Evolutionary conservation across 2,888 invertebrate genomes (phyloP).

Genomic region (Nezara viridula): DNA sequence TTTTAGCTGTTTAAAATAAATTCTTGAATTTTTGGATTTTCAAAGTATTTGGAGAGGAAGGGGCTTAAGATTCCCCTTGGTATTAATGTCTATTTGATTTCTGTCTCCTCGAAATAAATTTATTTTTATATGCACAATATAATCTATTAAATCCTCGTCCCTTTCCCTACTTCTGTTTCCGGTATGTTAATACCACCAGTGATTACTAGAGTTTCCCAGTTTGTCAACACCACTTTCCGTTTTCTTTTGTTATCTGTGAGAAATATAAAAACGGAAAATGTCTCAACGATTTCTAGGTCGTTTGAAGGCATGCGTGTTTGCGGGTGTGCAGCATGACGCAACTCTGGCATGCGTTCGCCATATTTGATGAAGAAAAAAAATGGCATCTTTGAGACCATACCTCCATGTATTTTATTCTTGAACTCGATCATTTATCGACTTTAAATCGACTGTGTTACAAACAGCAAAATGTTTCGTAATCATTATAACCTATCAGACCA

Average conservation of each 20-base stretch:
- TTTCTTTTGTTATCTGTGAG: background rate
- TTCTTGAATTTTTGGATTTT: too few relatives aligned
- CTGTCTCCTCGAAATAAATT: too few relatives aligned
- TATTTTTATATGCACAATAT: background rate
- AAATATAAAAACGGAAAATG: background rate
- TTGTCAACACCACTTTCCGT: background rate
- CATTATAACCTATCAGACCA: too few relatives aligned
- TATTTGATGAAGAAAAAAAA: background rate
- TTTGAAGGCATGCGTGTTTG: background rate
- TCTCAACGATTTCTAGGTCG: slow-evolving; percentile 2
- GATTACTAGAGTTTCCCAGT: background rate
- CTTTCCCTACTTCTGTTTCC: background rate
- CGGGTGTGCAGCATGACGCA: background rate
- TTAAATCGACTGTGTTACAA: background rate
- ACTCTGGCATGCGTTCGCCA: background rate
- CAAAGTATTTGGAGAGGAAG: too few relatives aligned
- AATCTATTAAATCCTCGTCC: background rate
- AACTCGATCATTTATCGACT: background rate
- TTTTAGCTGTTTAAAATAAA: too few relatives aligned
- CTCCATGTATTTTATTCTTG: background rate
- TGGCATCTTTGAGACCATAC: background rate
- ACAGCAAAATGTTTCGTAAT: too few relatives aligned
- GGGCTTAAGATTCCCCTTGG: too few relatives aligned
- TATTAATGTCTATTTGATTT: too few relatives aligned
- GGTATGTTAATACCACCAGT: background rate